Base-by-base conservation (phyloP, 2,888 invertebrate species). In the Philopedon plagiatum region DNA sequence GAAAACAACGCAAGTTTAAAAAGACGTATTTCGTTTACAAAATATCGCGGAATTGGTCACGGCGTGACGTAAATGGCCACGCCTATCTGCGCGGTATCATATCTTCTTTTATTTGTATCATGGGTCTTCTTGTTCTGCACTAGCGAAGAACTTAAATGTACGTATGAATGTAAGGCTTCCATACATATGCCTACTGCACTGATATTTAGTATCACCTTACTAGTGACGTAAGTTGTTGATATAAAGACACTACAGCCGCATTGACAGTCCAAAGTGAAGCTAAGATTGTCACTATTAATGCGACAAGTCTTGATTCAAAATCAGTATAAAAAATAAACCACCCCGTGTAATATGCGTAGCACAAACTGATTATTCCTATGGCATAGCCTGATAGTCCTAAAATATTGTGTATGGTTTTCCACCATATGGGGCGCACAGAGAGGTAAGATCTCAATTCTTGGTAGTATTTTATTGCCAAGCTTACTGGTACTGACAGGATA, bases 391-490 rank as follows among this genome's bases (percentile, higher is more conserved):
- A 41, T 5, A 83, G 75, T 8, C 84, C 85, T 11, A 82, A 26
- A 41, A 80, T 54, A 68, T 85, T 84, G 74, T 85, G 85, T 1
- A 78, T 61, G 5, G 83, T 75, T 77, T 84, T 83, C 18, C 78
- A 78, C 66, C 78, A 78, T 15, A 83, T 78, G 11, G 81, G 80
- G 15, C 78, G 76, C 0, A 80, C 51, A 64, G 78, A 23, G 66
- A 79, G 15, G n/a, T 74, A 60, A 7, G 44, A 75, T 29, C 77
- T 78, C 29, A 83, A 61, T 61, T 79, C 64, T 37, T 77, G 65
- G 3, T 82, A 71, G 64, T 81, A 80, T 37, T 77, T 75, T 0
- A 81, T 80, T 19, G 78, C 73, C 5, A 81, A 32, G 9, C 84
- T 84, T 13, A 79, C 64, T 2, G 79, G 15, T 8, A 81, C 46